Conservation (phyloP, 2,797 vertebrate species). For the Buceros bicornis region DNA sequence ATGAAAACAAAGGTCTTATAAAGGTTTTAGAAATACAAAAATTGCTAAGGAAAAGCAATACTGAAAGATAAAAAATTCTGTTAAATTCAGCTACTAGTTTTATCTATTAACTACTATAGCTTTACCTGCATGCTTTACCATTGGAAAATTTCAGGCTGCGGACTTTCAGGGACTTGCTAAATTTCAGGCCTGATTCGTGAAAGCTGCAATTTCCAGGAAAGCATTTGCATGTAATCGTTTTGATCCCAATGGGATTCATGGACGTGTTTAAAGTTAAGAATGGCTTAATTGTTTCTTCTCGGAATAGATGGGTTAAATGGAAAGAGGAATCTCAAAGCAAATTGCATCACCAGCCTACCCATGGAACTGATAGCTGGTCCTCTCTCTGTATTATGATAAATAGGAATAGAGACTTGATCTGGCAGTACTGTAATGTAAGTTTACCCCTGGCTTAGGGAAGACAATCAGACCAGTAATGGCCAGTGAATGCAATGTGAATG, state of each 20-base stretch:
- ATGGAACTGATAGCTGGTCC: background rate
- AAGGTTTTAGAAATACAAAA: background rate
- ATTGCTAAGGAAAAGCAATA: background rate
- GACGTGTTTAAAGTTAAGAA: slow-evolving; percentile 16
- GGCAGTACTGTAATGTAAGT: background rate
- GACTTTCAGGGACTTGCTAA: background rate
- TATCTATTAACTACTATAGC: background rate
- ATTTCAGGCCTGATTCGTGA: background rate
- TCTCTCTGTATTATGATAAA: background rate
- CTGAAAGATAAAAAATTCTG: background rate
- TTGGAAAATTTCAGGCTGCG: background rate
- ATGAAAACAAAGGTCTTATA: background rate
- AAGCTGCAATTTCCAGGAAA: slow-evolving; percentile 17
- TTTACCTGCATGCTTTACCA: background rate
- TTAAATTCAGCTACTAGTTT: background rate
- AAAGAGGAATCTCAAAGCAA: background rate
- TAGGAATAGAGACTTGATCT: background rate
- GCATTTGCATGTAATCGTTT: slow-evolving; percentile 4
- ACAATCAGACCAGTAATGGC: background rate
- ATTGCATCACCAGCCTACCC: background rate
- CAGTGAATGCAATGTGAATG: background rate
- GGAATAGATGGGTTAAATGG: background rate
- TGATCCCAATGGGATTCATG: background rate
- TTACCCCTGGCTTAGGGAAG: background rate
- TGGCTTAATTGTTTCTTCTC: background rate